These are phyloP conservation scores for Heteromyza rotundicornis DNA, from an alignment of 2,888 invertebrate genomes.

Conservation along the genomic window DNA sequence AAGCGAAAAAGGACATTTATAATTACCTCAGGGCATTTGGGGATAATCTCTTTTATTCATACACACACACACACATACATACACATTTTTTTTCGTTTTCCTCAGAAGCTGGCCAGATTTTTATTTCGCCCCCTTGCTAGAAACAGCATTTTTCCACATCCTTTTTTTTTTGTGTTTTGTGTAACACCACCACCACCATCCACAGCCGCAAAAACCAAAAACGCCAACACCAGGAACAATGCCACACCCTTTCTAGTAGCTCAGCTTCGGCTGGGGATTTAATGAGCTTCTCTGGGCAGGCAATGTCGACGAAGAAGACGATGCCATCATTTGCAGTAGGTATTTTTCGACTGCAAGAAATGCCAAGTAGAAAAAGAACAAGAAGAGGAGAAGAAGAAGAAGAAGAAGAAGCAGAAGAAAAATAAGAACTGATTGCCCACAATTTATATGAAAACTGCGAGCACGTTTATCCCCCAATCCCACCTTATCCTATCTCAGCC, in stretches of 20 bases:
- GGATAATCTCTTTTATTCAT: slow-evolving; percentile 44
- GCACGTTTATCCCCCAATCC: slow-evolving; percentile 43
- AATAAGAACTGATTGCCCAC: slow-evolving; percentile 47
- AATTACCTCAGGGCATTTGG: slow-evolving; percentile 57
- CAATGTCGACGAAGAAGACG: slow-evolving; percentile 25
- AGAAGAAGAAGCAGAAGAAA: slow-evolving; percentile 8
- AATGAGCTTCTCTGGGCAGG: slow-evolving; percentile 49
- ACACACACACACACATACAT: too few relatives aligned
- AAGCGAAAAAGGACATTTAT: slow-evolving; percentile 53
- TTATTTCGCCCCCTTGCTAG: slow-evolving; percentile 21
- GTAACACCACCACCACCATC: slow-evolving; percentile 5
- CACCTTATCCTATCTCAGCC: neutral
- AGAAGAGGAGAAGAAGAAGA: too few relatives aligned
- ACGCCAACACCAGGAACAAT: slow-evolving; percentile 29
- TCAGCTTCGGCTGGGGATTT: slow-evolving; percentile 38
- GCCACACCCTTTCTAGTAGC: slow-evolving; percentile 13
- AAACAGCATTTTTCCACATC: slow-evolving; percentile 15
- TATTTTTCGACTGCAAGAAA: too few relatives aligned
- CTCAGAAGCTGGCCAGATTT: slow-evolving; percentile 35
- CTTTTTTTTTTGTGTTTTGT: neutral
- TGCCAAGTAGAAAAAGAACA: too few relatives aligned
- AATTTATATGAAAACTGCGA: slow-evolving; percentile 53
- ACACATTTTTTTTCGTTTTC: slow-evolving; percentile 8
- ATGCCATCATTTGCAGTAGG: slow-evolving; percentile 54
- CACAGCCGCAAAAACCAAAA: slow-evolving; percentile 15